Conservation (phyloP, 23 tunicate genomes). For the Corella eumyota region DNA sequence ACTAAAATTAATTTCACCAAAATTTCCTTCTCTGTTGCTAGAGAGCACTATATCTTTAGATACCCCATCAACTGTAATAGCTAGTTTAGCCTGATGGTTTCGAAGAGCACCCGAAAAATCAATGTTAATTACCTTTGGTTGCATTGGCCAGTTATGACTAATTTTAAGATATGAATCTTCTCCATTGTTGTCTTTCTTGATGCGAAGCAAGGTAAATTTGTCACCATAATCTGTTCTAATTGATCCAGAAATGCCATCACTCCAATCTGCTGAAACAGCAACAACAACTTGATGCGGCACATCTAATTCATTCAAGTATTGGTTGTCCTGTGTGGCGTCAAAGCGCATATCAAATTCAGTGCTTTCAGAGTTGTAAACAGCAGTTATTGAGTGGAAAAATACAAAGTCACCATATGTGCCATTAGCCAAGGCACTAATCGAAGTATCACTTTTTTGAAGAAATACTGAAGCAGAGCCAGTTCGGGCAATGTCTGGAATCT, state of each 20-base stretch:
- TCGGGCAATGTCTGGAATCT: conserved; percentile 9
- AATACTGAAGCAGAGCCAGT: not conserved
- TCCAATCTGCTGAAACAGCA: conserved; percentile 10
- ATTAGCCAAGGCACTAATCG: conserved; percentile 13
- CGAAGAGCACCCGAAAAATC: not conserved
- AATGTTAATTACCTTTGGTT: conserved; percentile 8
- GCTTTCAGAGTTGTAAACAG: conserved; percentile 2
- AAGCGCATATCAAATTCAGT: not conserved
- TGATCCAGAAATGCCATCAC: not conserved
- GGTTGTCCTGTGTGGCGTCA: conserved; percentile 9
- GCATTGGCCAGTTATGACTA: conserved; percentile 8
- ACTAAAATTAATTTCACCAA: conserved; percentile 2
- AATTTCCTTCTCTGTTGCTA: conserved; percentile 7
- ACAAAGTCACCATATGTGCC: conserved; percentile 14
- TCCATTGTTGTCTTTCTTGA: conserved; percentile 15
- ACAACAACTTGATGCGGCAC: conserved; percentile 24
- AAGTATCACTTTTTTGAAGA: conserved; percentile 2
- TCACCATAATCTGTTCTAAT: conserved; percentile 19
- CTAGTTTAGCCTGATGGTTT: conserved; percentile 6
- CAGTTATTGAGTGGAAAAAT: conserved; percentile 8
- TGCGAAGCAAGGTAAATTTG: conserved; percentile 3
- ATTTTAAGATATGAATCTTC: conserved; percentile 7
- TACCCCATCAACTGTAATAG: conserved; percentile 16
- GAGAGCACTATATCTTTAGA: conserved; percentile 9
- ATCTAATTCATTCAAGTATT: conserved; percentile 3